Evolutionary conservation across 2,888 invertebrate species (phyloP).

Genomic region (Ischnura elegans): DNA sequence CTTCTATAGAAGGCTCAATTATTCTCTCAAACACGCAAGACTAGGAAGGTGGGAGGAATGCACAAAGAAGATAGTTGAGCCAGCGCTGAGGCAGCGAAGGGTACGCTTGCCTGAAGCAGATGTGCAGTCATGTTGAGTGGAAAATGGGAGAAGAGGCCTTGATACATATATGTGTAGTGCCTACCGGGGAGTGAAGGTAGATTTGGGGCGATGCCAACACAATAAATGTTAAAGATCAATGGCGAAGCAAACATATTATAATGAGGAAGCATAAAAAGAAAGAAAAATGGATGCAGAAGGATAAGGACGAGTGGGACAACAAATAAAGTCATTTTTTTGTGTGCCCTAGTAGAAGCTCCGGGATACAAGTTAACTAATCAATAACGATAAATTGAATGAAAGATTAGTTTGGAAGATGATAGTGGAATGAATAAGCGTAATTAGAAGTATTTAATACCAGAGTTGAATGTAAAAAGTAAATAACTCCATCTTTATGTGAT

Average conservation of each 20-base stretch:
- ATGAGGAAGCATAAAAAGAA: background rate
- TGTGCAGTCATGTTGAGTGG: conserved; percentile 54
- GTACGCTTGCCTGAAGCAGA: conserved; percentile 43
- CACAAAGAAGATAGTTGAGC: background rate
- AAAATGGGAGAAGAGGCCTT: conserved; percentile 24
- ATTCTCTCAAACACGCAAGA: background rate
- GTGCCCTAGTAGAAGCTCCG: background rate
- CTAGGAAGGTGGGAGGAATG: background rate
- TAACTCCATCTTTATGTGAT: no score
- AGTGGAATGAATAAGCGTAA: no score
- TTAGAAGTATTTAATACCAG: no score
- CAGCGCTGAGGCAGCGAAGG: conserved; percentile 51
- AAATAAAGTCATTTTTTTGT: background rate
- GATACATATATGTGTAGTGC: no score
- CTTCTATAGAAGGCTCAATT: no score
- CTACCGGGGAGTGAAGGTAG: background rate
- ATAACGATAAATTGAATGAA: background rate
- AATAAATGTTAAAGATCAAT: background rate
- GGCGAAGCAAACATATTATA: background rate
- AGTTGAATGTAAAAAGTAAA: no score
- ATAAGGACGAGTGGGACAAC: background rate
- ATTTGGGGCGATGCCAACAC: background rate
- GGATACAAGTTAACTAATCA: background rate
- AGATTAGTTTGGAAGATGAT: background rate
- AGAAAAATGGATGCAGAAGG: background rate